Base-by-base conservation (phyloP, 2,888 invertebrate species). In the Esperia sulphurella region DNA sequence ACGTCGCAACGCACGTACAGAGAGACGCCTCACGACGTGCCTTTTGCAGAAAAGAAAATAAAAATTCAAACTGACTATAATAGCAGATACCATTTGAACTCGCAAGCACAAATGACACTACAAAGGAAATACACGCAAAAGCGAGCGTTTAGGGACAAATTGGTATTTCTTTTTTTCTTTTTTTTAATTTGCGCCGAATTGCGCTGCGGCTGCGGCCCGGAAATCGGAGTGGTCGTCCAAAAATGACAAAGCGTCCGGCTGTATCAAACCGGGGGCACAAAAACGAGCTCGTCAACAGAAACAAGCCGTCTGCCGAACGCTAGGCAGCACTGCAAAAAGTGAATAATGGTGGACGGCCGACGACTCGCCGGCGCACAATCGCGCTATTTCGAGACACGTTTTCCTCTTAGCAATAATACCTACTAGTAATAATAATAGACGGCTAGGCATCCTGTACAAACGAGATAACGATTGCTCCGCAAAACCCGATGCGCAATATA, bases 351-450 rank as follows among this genome's bases (percentile, higher is more conserved):
- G 67, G 71, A 63, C 67, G 71, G 54, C 54, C 57, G 55, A 53
- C 54, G 64, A 65, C 63, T 66, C 65, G 57, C 53, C 69, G 71
- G 14, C 71, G 73, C 75, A 78, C 81, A 76, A 80, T 73, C 66
- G 72, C 58, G 79, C 82, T 83, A 84, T 83, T 84, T 83, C 71
- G 71, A 83, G 79, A 75, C 70, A 71, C 71, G 69, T 84, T 83
- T 83, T 85, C 83, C 84, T 84, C 79, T 63, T 80, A 74, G 72
- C 68, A 73, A 79, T 72, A 75, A 71, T 71, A 76, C 69, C 65
- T 68, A 71, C 58, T 54, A 58, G 63, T 71, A 75, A 76, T 79
- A 79, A 79, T 76, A 77, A 76, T 68, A 68, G 61, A 56, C 57
- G 8, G 7, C 35, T 53, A 57, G 58, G 47, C 55, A 55, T 62